Percentiles rank a stretch among this genome's conserved stretches.
phyloP scores from a whole-genome alignment of 2,888 invertebrate genomes.

The Tupiocoris notatus region DNA sequence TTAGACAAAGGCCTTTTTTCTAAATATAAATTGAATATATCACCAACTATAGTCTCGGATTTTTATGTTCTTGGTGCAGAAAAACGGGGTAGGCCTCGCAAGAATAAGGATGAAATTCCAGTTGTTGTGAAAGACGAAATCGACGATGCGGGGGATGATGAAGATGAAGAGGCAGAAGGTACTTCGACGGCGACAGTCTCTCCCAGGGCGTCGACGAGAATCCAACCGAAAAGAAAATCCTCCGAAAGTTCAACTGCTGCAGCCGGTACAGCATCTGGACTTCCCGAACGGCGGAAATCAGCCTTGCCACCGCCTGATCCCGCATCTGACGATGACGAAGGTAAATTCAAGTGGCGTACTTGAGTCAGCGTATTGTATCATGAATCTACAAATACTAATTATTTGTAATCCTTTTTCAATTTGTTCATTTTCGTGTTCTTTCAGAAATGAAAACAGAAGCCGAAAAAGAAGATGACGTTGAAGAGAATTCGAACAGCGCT shows the following conservation, averaged over 20 bases:
- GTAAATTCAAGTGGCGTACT: too few species aligned
- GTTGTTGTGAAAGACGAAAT: background rate
- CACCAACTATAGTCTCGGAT: too few species aligned
- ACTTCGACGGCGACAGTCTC: background rate
- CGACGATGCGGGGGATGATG: conserved; percentile 31
- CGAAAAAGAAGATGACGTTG: conserved; percentile 30
- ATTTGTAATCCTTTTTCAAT: too few species aligned
- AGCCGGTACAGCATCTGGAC: background rate
- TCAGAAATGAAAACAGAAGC: conserved; percentile 23
- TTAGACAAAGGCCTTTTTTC: too few species aligned
- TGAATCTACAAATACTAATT: too few species aligned
- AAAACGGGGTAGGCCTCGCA: conserved; percentile 46
- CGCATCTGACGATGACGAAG: conserved; percentile 31
- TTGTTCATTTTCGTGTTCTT: background rate
- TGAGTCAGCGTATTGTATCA: too few species aligned
- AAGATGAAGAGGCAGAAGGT: conserved; percentile 32
- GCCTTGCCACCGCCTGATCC: background rate
- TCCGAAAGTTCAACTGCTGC: conserved; percentile 18
- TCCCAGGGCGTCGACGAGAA: background rate
- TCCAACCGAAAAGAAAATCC: conserved; percentile 6
- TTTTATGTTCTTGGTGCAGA: conserved; percentile 32
- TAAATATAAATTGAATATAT: background rate
- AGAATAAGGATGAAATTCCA: conserved; percentile 40
- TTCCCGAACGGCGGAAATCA: conserved; percentile 25
- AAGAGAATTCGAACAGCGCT: conserved; percentile 34